Evolutionary conservation across 2,797 vertebrate species (phyloP), one percentile per base, ranked within the genome.

Genomic region (Danio albolineatus): DNA sequence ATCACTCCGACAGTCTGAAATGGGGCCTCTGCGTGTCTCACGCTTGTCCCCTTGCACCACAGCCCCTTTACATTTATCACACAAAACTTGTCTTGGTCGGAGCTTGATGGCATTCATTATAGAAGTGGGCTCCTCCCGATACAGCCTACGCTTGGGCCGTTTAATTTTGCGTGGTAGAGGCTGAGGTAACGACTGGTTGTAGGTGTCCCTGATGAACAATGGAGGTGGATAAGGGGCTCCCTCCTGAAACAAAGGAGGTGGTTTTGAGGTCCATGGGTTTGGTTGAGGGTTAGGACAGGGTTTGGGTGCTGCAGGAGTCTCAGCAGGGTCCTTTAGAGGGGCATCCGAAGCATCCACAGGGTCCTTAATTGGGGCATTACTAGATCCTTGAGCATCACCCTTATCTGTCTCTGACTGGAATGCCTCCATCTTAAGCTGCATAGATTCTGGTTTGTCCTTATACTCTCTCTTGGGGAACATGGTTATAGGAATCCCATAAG

Each of bases 101-200:
- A 99, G 95, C 85, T 96, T 98, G 88, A 99, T 98, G 88, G 98
- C 96, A 61, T 97, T 98, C 97, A 98, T 97, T 86, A 98, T 98
- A 59, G 97, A 98, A 70, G 97, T 98, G 62, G 98, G 96, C 85
- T 98, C 97, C 92, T 99, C 98, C 80, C 95, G 94, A 91, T 97
- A 98, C 85, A 98, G 96, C 89, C 97, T 96, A 46, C 96, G 93
- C 87, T 98, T 98, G 43, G 96, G 97, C 86, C 97, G 93, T 84
- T 97, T 98, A 89, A 99, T 99, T 90, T 97, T 98, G 65, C 98
- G 96, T n/a, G 97, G 96, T 0, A 94, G 96, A 9, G 98, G 97
- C 92, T 99, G 97, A 97, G 98, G 97, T 97, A 99, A 96, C 83
- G 97, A 95, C 89, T 98, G 97, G 96, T 97, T 97, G 90, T 99